Evolutionary conservation across 2,888 invertebrate species (phyloP).

Genomic region (Coelogynopora nodosa): DNA sequence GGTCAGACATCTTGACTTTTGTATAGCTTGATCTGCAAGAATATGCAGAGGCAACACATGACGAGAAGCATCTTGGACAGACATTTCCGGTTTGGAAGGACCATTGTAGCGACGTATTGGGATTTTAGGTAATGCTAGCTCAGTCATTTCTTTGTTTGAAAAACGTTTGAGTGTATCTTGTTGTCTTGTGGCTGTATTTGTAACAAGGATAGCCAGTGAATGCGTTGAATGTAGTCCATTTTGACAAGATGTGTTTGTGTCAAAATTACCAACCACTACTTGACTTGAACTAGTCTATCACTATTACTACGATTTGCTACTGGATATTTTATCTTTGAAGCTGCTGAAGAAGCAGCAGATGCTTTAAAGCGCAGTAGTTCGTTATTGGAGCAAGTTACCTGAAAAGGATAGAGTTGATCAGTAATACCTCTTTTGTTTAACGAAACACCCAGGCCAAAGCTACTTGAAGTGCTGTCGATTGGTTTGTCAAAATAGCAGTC

Average conservation of each 20-base stretch:
- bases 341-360: conserved; percentile 48
- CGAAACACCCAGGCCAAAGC: background rate
- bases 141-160: background rate
- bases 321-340: background rate
- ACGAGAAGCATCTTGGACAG: too few species aligned
- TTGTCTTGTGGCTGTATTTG: background rate
- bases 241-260: conserved; percentile 47
- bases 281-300: conserved; percentile 45
- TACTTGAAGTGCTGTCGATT: background rate
- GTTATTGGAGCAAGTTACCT: conserved; percentile 49
- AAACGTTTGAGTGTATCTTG: background rate
- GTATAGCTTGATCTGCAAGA: too few species aligned
- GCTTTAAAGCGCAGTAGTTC: conserved; percentile 49
- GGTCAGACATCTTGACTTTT: background rate
- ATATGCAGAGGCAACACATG: too few species aligned
- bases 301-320: background rate
- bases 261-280: conserved; percentile 48
- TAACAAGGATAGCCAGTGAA: conserved; percentile 42
- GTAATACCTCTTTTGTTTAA: conserved; percentile 34
- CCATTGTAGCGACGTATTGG: background rate
- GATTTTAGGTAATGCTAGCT: background rate
- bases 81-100: background rate
- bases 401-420: conserved; percentile 38
- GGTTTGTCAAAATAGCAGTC: background rate
- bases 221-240: conserved; percentile 48